A percentile compares a stretch with the other conserved stretches of the same genome.
phyloP scores from a whole-genome alignment of 2,797 vertebrate genomes.

The Calcarius lapponicus region DNA sequence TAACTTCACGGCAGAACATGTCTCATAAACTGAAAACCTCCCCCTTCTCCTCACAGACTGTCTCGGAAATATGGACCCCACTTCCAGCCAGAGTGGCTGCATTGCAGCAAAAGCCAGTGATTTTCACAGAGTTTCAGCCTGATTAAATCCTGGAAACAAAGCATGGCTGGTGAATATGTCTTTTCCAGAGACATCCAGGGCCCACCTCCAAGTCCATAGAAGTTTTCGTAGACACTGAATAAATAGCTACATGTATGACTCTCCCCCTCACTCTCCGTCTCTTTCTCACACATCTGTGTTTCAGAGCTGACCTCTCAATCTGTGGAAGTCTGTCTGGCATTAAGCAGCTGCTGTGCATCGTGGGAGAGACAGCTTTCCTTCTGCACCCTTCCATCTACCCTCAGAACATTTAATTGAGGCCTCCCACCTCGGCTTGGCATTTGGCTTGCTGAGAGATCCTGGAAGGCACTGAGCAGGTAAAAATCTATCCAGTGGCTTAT shows the following conservation, averaged over 20 bases:
- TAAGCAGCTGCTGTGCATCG: not conserved
- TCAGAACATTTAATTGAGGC: not conserved
- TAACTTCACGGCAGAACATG: fast-evolving
- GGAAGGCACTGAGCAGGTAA: not conserved
- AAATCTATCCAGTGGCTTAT: not conserved
- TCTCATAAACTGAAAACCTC: not conserved
- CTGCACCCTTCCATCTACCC: not conserved
- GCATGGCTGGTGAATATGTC: not conserved
- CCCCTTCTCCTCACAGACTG: not conserved
- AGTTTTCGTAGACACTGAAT: not conserved
- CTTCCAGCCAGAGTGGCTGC: not conserved
- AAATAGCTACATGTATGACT: not conserved
- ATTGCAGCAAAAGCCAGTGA: not conserved
- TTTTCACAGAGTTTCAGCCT: not conserved
- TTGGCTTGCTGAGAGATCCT: constrained; percentile 4
- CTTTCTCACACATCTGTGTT: constrained; percentile 15
- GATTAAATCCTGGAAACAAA: constrained; percentile 27
- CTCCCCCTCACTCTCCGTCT: not conserved
- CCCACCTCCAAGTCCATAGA: not conserved
- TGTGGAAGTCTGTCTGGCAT: not conserved
- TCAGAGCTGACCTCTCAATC: constrained; percentile 17
- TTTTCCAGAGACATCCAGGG: constrained; percentile 11
- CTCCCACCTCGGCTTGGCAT: not conserved
- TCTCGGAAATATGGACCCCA: not conserved
- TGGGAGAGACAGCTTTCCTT: not conserved